These are phyloP conservation scores for Leptobrachium leishanense DNA, from an alignment of 2,113 vertebrate species.

Conservation along the genomic window DNA sequence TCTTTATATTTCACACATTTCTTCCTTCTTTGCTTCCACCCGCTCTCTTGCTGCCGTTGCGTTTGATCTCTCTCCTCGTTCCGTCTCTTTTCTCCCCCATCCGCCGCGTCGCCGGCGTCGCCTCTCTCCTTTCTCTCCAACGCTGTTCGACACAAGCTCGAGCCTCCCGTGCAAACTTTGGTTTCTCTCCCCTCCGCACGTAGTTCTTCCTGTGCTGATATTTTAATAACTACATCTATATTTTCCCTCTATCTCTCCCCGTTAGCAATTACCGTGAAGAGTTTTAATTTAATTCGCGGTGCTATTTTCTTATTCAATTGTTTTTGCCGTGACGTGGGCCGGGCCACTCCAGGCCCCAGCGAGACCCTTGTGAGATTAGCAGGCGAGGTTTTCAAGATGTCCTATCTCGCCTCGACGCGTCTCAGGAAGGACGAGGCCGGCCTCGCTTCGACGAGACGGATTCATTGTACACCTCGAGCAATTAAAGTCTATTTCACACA, in stretches of 20 bases:
- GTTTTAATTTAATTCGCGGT: slow-evolving; percentile 46
- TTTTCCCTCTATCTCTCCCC: slow-evolving; percentile 38
- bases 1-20: too few relatives aligned
- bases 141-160: too few relatives aligned
- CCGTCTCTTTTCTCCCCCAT: too few relatives aligned
- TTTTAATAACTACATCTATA: slow-evolving; percentile 42
- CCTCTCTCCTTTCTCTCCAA: neutral
- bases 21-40: too few relatives aligned
- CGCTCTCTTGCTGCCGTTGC: too few relatives aligned
- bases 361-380: slow-evolving; percentile 46
- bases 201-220: slow-evolving; percentile 27
- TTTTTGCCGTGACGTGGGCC: slow-evolving; percentile 30
- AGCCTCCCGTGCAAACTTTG: slow-evolving; percentile 4
- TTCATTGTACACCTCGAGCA: slow-evolving; percentile 18
- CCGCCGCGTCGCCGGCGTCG: too few relatives aligned
- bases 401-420: slow-evolving; percentile 28
- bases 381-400: slow-evolving; percentile 43
- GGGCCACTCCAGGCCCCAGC: slow-evolving; percentile 43
- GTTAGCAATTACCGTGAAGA: slow-evolving; percentile 42
- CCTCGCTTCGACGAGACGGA: slow-evolving; percentile 25
- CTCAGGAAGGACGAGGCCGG: slow-evolving; percentile 14
- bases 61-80: too few relatives aligned
- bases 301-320: slow-evolving; percentile 47
- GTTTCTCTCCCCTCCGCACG: neutral
- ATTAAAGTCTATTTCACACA: slow-evolving; percentile 45